phyloP scores from a whole-genome alignment of 2,113 vertebrate genomes.

The Anoura caudifer region DNA sequence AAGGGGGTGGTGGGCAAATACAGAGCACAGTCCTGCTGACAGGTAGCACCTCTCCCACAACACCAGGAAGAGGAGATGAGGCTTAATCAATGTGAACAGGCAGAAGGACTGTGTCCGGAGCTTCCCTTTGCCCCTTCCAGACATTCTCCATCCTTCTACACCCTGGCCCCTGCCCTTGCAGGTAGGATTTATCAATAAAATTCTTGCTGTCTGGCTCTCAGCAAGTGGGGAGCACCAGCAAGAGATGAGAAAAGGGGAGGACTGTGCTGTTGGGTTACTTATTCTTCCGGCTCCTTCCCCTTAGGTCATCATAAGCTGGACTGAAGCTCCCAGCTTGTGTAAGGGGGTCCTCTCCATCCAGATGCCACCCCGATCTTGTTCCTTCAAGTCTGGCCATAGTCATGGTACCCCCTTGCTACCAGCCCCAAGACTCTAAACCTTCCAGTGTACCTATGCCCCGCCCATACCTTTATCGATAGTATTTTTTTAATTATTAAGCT shows the following conservation, averaged over 20 bases:
- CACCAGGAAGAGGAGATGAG: neutral
- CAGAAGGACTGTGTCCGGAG: neutral
- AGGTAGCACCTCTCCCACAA: neutral
- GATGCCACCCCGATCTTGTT: neutral
- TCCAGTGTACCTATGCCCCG: neutral
- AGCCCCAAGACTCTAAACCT: neutral
- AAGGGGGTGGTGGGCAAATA: accelerated
- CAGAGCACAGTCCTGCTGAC: neutral
- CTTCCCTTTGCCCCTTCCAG: neutral
- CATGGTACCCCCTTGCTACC: neutral
- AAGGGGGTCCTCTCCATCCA: neutral
- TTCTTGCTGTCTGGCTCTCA: neutral
- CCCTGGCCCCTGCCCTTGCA: neutral
- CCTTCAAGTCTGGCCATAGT: neutral
- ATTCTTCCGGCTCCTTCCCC: neutral
- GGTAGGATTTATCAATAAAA: neutral
- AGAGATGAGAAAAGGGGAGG: neutral
- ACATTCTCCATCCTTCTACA: neutral
- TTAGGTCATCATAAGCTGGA: neutral
- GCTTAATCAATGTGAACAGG: neutral
- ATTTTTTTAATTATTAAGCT: neutral
- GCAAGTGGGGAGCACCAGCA: neutral
- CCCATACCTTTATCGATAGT: neutral
- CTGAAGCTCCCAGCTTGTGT: neutral
- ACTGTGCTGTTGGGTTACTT: neutral